Base-by-base conservation (phyloP, 2,888 invertebrate genomes). In the Trichopria drosophilae region DNA sequence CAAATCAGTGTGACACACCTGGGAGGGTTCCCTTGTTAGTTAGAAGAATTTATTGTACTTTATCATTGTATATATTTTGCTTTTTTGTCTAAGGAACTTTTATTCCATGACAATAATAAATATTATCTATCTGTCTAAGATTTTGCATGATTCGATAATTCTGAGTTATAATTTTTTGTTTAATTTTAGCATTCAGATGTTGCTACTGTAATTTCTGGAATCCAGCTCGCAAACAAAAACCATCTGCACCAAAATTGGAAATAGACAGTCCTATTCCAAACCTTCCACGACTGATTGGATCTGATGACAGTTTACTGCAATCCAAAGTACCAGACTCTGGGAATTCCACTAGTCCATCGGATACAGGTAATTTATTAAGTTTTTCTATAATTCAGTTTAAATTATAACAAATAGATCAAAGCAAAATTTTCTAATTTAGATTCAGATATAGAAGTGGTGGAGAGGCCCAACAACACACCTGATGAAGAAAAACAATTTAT, bases 151-250 rank as follows among this genome's bases (percentile, higher is more conserved):
- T 35, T 9, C 24, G 40, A 1, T 9, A 37, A 45, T 29, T 31
- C 37, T 37, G 39, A 34, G 29, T 32, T 26, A 19, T 12, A 29
- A 44, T 39, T 24, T 26, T 26, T 35, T 31, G 16, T 45, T 13
- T 18, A 44, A 40, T 36, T 59, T 77, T 84, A 55, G 90, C 90
- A 35, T 99, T 90, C 76, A 82, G 86, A 41, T 99, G 97, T 76
- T 92, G 91, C 62, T 96, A 94, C 77, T 97, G 97, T 76, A 86
- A 84, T 51, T 80, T 82, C 23, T 80, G 88, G 70, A 96, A 97
- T 80, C 88, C 90, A 19, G 88, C 96, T n/a, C 82, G 88, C 53
- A 94, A 94, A 71, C 85, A 88, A 68, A 83, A 89, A 24, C 93
- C 92, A 1, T 79, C 82, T 29, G 91, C 91, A 19, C 93, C 93